A percentile compares a stretch with the other conserved stretches of the same genome.
Evolutionary conservation across 2,888 invertebrate genomes (phyloP).

Genomic region (Cephus pygmeus): DNA sequence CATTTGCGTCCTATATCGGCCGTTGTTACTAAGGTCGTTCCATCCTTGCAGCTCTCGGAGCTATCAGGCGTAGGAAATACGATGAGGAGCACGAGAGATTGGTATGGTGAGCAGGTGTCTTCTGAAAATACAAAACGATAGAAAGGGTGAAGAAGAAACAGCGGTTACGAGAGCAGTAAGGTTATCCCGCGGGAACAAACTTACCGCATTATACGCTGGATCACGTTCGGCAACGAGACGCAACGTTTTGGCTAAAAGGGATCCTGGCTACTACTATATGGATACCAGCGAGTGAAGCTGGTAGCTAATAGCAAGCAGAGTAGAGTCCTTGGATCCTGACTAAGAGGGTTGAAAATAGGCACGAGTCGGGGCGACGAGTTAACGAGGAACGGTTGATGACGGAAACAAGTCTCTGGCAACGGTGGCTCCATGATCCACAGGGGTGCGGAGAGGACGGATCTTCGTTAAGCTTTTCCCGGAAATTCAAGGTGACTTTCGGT

Average conservation of each 20-base stretch:
- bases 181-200: conserved; percentile 44
- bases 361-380: not conserved
- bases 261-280: conserved; percentile 28
- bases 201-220: conserved; percentile 46
- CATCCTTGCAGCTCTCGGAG: not conserved
- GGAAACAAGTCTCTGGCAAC: not conserved
- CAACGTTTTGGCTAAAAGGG: conserved; percentile 35
- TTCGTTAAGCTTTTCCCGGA: conserved; percentile 20
- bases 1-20: not conserved
- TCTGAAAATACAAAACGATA: conserved; percentile 16
- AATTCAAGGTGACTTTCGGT: conserved; percentile 2
- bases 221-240: conserved; percentile 38
- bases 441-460: conserved; percentile 11
- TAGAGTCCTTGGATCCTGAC: not conserved
- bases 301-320: not conserved
- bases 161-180: conserved; percentile 27
- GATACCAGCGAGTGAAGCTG: conserved; percentile 11
- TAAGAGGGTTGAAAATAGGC: conserved; percentile 9
- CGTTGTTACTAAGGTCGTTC: not conserved
- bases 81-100: not conserved
- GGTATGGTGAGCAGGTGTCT: not conserved
- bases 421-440: not conserved
- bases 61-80: not conserved
- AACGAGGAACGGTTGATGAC: conserved; percentile 9
- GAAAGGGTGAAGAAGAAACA: conserved; percentile 8